Evolutionary conservation across 2,113 vertebrate species (phyloP).

Genomic region (Rostratula benghalensis): DNA sequence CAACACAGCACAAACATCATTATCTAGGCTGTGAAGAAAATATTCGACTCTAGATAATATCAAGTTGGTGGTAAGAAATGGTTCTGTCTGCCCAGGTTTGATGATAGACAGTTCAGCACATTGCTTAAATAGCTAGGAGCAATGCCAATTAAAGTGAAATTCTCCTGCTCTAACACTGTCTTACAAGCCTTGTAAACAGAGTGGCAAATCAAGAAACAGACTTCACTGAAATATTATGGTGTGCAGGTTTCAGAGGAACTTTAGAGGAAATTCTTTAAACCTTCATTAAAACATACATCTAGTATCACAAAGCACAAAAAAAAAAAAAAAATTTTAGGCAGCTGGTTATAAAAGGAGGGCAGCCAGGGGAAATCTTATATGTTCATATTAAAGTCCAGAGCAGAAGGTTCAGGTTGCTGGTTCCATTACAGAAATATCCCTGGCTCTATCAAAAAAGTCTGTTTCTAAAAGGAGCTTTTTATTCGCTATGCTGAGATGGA

Average conservation of each 20-base stretch:
- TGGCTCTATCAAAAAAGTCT: background rate
- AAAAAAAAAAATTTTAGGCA: constrained; percentile 39
- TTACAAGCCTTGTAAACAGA: constrained; percentile 58
- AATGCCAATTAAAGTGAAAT: constrained; percentile 68
- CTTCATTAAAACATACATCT: constrained; percentile 33
- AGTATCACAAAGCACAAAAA: constrained; percentile 2
- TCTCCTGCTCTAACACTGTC: constrained; percentile 16
- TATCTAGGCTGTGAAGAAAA: background rate
- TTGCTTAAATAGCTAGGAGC: constrained; percentile 70
- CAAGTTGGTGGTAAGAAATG: background rate
- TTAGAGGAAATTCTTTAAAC: constrained; percentile 45
- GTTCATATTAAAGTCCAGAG: constrained; percentile 61
- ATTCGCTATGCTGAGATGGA: constrained; percentile 27
- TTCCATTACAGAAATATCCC: constrained; percentile 49
- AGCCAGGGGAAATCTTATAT: constrained; percentile 32
- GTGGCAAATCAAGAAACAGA: constrained; percentile 52
- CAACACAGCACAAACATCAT: background rate
- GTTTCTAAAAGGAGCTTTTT: constrained; percentile 60
- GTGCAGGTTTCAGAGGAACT: constrained; percentile 46
- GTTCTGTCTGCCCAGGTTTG: constrained; percentile 43
- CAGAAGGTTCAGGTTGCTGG: constrained; percentile 41
- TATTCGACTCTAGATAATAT: constrained; percentile 24
- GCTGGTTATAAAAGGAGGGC: constrained; percentile 16
- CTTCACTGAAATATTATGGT: constrained; percentile 8
- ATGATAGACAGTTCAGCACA: constrained; percentile 67